Base-by-base conservation (phyloP, 2,888 invertebrate genomes). In the Dasysyrphus albostriatus region DNA sequence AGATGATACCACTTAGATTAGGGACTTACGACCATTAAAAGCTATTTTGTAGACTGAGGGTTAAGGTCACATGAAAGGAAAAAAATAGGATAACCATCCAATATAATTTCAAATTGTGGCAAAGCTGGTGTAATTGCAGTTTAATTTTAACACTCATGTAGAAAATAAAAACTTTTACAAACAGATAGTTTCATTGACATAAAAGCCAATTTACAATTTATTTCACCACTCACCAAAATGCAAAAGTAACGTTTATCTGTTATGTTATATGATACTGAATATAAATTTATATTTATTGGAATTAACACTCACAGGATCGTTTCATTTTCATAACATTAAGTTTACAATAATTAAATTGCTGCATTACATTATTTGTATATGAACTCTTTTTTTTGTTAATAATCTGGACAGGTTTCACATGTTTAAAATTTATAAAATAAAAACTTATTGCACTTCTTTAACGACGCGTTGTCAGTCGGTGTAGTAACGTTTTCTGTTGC, bases 281-380 rank as follows among this genome's bases (percentile, higher is more conserved):
- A 32, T 56, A 0, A 12, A 32, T 29, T 7, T 56, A 6, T 6
- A 12, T 29, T 29, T 29, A 59, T 34, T 34, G 3, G 29, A 16
- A 3, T 49, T 29, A 42, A 16, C 42, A 70, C 70, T 70, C 70
- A 70, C 56, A 44, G 7, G 32, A 8, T 34, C 16, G 32, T 56
- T 58, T 58, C 34, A 54, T 39, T 24, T 51, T 44, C 7, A 5
- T 16, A 19, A 12, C 37, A 19, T 51, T 12, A 14, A 37, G 19
- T 19, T 1, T 24, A 37, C 14, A 2, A 5, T 14, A 37, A 19
- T 34, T 12, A 0, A 0, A n/a, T 69, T 8, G 5, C 14, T 39
- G 3, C 10, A 54, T 54, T 7, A 54, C 54, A 29, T 32, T 19
- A 67, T 67, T 63, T 56, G 5, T 29, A 29, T n/a, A 29, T n/a